These are phyloP conservation scores for Leucopsar rothschildi DNA, from an alignment of 2,113 vertebrate species.

Conservation along the genomic window DNA sequence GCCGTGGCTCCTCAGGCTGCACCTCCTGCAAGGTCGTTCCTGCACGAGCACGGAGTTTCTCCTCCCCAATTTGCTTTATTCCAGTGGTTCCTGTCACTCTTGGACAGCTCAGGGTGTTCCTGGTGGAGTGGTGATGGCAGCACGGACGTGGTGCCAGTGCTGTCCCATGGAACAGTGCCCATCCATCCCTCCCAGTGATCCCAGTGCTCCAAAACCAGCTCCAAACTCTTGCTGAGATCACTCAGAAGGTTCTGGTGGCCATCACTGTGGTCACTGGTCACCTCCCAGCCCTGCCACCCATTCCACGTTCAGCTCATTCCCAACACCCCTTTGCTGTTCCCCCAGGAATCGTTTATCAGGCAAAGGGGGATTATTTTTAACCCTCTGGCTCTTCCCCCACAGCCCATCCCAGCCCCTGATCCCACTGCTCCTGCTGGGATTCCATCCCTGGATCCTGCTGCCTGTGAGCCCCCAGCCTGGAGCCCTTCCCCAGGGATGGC, in stretches of 20 bases:
- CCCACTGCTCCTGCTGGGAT: not conserved
- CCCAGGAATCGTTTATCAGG: rapidly evolving
- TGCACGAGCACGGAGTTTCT: rapidly evolving
- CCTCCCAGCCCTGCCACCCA: not conserved
- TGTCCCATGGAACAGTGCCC: rapidly evolving
- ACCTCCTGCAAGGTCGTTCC: constrained; percentile 12
- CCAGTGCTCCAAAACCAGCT: rapidly evolving
- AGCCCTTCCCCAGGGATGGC: not conserved
- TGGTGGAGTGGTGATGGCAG: rapidly evolving
- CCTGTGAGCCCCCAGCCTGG: not conserved
- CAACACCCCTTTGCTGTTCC: not conserved
- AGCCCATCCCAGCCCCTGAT: not conserved
- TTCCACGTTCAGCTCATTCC: rapidly evolving
- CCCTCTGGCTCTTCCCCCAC: not conserved
- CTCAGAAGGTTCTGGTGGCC: rapidly evolving
- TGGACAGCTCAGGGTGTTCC: not conserved
- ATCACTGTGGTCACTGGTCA: not conserved
- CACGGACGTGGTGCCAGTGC: not conserved
- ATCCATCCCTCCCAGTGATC: not conserved
- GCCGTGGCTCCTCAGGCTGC: not conserved
- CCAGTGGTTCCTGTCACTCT: not conserved
- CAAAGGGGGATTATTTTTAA: not conserved
- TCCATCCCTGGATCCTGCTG: not conserved
- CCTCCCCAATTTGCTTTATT: not conserved
- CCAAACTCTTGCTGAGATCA: not conserved